Base-by-base conservation (phyloP, 2,113 vertebrate genomes). In the Nycticorax nycticorax region DNA sequence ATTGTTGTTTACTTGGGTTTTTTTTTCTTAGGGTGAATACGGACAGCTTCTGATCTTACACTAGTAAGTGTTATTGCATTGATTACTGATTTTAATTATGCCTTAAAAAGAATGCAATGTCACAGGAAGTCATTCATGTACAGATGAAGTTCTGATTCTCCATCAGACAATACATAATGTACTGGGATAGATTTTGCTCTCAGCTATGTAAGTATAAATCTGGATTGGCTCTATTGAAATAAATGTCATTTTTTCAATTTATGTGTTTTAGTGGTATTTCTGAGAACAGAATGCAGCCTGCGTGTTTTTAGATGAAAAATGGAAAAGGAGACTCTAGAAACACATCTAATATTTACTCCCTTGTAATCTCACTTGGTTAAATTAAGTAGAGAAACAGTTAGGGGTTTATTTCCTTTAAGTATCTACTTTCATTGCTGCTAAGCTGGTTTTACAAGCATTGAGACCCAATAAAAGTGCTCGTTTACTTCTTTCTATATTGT, bases 1-100 rank as follows among this genome's bases (percentile, higher is more conserved):
- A 33, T 35, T 56, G 10, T 33, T 67, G 5, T 60, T 91, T 56
- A 37, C 4, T 15, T 53, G 20, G 2, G 0, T 0, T 17, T 73
- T 59, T 57, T 59, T 91, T 85, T 14, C 32, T 62, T 55, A 26
- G 13, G 6, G 11, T 62, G 45, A 45, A 41, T 39, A 56, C 16
- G 21, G 15, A 14, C 4, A 16, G 33, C 11, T 85, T 62, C 35
- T 74, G 14, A 41, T 35, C 16, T 71, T 39, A 19, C 10, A 56
- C 48, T 64, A 60, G 24, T 45, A 52, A 72, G 8, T 52, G 47
- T 68, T 72, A 79, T 3, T 93, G 53, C 66, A 92, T 43, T 52
- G 32, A 62, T 43, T 73, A 16, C 8, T 73, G 71, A 26, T 88
- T 92, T 93, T 69, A 91, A 77, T 53, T 86, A 30, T 17, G 62